phyloP scores from a whole-genome alignment of 2,888 invertebrate species.

The Octodonta nipae region DNA sequence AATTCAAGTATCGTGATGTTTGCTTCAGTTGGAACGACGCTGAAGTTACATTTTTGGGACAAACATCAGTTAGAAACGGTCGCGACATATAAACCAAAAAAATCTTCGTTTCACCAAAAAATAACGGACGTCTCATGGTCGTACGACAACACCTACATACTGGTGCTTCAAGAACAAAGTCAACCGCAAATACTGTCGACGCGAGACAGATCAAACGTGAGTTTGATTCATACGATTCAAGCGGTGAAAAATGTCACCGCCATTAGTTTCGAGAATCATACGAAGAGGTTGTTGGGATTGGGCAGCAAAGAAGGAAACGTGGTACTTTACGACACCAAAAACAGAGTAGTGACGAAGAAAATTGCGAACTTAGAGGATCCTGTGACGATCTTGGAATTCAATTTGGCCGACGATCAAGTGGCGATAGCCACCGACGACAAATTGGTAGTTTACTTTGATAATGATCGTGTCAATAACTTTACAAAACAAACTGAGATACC shows the following conservation, averaged over 20 bases:
- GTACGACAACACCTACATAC: conserved; percentile 27
- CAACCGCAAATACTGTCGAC: conserved; percentile 26
- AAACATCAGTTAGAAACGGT: conserved; percentile 14
- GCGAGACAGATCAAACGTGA: conserved; percentile 22
- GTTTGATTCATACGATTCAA: conserved; percentile 25
- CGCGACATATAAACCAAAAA: conserved; percentile 15
- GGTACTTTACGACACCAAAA: conserved; percentile 28
- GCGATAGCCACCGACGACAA: conserved; percentile 17
- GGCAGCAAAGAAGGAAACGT: conserved; percentile 25
- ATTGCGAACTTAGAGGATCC: conserved; percentile 17
- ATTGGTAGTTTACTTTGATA: conserved; percentile 12
- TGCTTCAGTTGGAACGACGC: conserved; percentile 16
- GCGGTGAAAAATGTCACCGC: conserved; percentile 20
- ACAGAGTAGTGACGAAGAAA: conserved; percentile 19
- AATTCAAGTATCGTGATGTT: no score
- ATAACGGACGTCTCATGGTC: conserved; percentile 25
- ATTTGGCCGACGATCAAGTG: conserved; percentile 20
- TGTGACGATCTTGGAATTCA: conserved; percentile 23
- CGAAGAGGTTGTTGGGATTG: conserved; percentile 26
- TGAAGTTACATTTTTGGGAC: conserved; percentile 22
- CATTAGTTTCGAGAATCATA: conserved; percentile 23
- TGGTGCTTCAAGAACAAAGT: conserved; percentile 22
- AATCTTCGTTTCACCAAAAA: conserved; percentile 7
- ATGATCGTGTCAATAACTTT: conserved; percentile 9
- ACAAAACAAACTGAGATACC: conserved; percentile 13